Evolutionary conservation across 2,797 vertebrate genomes (phyloP), one percentile per base, ranked within the genome.

Genomic region (Champsocephalus esox): DNA sequence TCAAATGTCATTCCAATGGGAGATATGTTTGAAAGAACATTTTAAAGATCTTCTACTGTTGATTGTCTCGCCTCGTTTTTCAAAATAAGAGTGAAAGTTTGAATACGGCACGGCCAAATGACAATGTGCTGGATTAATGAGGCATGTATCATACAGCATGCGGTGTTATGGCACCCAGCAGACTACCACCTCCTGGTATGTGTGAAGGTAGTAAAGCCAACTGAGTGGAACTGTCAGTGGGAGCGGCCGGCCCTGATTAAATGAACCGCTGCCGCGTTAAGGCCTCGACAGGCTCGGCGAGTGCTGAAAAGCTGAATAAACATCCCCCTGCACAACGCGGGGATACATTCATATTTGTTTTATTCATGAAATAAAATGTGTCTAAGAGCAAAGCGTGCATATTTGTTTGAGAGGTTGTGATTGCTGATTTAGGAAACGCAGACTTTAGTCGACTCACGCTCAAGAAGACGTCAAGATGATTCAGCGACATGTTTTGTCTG

Each of bases 291-390:
- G 80, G 62, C 71, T 57, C 0, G 52, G 50, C 51, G 32, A 85
- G 17, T 41, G 44, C 73, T 7, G 19, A 78, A 82, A 91, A 90
- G 87, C 86, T 87, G 85, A 88, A 82, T 48, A 89, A 92, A 91
- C 77, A 85, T 73, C 72, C 82, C 64, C 49, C 16, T 16, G 58
- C 55, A 12, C 58, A 54, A 19, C 24, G 44, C 38, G 3, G 61
- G 68, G 32, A 81, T 66, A 55, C 65, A 9, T 64, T 79, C 46
- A 2, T 32, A 69, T 66, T 87, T 62, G n/a, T 79, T 78, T 81
- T 75, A 73, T 59, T 73, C 68, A 87, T 79, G 16, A 70, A 85
- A 80, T 69, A 75, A 86, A 82, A 84, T 44, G 38, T 45, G 34
- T 72, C 62, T 45, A 14, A 66, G 54, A 67, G 41, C 44, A 54